Evolutionary conservation across 2,888 invertebrate species (phyloP).

Genomic region (Camponotus fellah): DNA sequence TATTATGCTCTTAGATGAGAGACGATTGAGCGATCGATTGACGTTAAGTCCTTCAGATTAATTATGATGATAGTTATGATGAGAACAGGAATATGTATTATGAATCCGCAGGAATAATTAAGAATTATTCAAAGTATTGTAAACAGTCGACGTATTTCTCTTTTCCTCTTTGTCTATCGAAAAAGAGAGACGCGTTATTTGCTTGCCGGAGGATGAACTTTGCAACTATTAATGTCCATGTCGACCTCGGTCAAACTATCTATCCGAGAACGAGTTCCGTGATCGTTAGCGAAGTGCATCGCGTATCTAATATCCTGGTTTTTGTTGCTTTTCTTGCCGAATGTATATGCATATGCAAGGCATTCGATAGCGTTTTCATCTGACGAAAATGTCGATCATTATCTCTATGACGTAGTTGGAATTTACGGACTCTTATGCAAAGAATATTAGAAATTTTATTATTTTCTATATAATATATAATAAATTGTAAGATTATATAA

Average conservation of each 20-base stretch:
- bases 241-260: constrained; percentile 18
- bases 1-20: background rate
- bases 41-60: background rate
- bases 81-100: background rate
- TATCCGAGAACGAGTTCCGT: constrained; percentile 13
- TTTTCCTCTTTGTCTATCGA: background rate
- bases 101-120: background rate
- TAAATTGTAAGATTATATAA: background rate
- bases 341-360: background rate
- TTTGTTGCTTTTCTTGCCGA: background rate
- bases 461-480: background rate
- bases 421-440: background rate
- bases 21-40: background rate
- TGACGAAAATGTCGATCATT: constrained; percentile 13
- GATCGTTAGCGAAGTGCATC: constrained; percentile 28
- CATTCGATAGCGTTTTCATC: constrained; percentile 4
- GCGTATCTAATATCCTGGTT: background rate
- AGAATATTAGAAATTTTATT: background rate
- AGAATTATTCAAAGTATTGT: background rate
- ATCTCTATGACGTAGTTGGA: background rate
- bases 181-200: constrained; percentile 50
- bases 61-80: background rate
- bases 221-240: constrained; percentile 56
- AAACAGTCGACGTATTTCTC: background rate
- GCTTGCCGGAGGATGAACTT: constrained; percentile 59